Conservation (phyloP, 2,113 vertebrate species). For the Nettapus auritus region DNA sequence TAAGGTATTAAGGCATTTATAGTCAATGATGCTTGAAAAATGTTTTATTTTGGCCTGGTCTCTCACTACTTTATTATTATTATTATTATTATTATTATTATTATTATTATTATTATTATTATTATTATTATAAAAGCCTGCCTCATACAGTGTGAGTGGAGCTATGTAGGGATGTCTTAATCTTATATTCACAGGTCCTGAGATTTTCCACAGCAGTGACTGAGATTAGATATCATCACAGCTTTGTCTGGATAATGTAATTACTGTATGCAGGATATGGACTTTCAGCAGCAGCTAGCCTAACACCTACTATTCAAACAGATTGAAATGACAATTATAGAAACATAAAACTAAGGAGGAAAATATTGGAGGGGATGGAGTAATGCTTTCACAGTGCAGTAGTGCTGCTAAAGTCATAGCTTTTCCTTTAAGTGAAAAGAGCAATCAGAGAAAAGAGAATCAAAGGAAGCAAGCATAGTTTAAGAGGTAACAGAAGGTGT, state of each 20-base stretch:
- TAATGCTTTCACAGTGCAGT: not conserved
- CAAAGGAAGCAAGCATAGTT: not conserved
- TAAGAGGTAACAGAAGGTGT: not conserved
- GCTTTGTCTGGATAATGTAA: not conserved
- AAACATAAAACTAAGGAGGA: not conserved
- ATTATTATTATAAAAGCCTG: not conserved
- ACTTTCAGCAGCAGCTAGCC: not conserved
- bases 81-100: too few relatives aligned
- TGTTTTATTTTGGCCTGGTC: not conserved
- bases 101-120: too few relatives aligned
- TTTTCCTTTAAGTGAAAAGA: not conserved
- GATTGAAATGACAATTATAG: not conserved
- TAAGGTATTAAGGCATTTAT: not conserved
- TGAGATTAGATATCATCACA: not conserved
- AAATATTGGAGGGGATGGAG: not conserved
- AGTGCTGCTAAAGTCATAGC: not conserved
- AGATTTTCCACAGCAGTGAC: not conserved
- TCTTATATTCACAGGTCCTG: not conserved
- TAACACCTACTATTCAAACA: not conserved
- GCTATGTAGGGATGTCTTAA: not conserved
- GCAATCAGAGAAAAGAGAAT: not conserved
- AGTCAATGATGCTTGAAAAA: not conserved
- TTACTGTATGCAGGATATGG: not conserved
- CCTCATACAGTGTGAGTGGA: not conserved
- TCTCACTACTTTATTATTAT: not conserved